Base-by-base conservation (phyloP, 2,797 vertebrate genomes). In the Craterocephalus amniculus region DNA sequence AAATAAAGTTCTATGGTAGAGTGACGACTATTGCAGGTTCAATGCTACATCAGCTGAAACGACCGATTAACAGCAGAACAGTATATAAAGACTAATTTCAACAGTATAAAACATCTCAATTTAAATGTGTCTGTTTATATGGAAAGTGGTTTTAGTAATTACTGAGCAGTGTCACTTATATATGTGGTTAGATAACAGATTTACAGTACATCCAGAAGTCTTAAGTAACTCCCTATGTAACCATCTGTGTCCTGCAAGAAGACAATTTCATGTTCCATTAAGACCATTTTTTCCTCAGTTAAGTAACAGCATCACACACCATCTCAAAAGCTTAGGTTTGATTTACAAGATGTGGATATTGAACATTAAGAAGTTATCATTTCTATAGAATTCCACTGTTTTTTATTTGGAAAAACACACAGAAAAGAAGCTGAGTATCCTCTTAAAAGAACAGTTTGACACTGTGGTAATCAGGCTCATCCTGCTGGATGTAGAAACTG, bases 171-270 rank as follows among this genome's bases (percentile, higher is more conserved):
- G 77, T 78, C 62, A 71, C 76, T 76, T 70, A 83, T 87, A 87
- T 65, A 83, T 68, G 84, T 84, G 83, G 86, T 91, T 92, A 91
- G 84, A 90, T 89, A 90, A 71, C 65, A 81, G 78, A 75, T 81
- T 90, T 76, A 84, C 72, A 85, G 67, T 86, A 89, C 80, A 84
- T 84, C 77, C 78, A 80, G 67, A 65, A 57, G 74, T 81, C 68
- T 76, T 63, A 54, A 81, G 63, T 79, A 45, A 81, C 80, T 81
- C 85, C 61, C 73, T 63, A 62, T 73, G 32, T 24, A 48, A 66
- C 16, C 36, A 38, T 83, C 71, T 63, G 18, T 67, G 79, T 85
- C 83, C 57, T 80, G 74, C 83, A 85, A 83, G 63, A 61, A 38
- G 1, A 27, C 4, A 11, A 3, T 4, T 0, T 0, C 16, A 63